Evolutionary conservation across 2,888 invertebrate species (phyloP), one percentile per base, ranked within the genome.

Genomic region (Macrophya annulata): DNA sequence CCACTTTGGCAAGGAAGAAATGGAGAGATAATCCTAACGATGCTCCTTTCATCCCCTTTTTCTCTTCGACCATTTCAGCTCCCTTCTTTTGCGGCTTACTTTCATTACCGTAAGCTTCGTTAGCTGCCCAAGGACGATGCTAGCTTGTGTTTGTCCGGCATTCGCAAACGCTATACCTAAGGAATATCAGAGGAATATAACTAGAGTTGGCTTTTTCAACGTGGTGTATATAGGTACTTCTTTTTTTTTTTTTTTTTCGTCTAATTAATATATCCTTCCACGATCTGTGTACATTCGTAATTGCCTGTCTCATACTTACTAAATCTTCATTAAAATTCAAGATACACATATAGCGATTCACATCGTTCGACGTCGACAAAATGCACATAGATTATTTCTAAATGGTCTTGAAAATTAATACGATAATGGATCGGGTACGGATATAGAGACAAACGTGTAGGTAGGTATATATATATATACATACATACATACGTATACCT

Each of bases 21-120:
- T 83, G 83, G 68, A 83, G 83, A 83, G 83, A 83, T 83, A 83
- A 83, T 83, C 83, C 83, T 83, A 83, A 83, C 83, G 83, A 83
- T 83, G 83, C 83, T 68, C 83, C 71, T 83, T 83, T 83, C 68
- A 68, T 68, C 68, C 83, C 83, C 71, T 83, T 83, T 83, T 83
- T 83, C 83, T 83, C 81, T 62, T 81, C 25, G 62, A 25, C 65
- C 51, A 68, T 83, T 81, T 31, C 81, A 62, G 62, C 62, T 83
- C 65, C 68, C 68, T 83, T 83, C 25, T 83, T 48, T 48, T 71
- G 51, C 83, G 83, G 83, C 83, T 83, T 83, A 83, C 83, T 83
- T 83, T 83, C 83, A 83, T 83, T 83, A 83, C 83, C 51, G 43
- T 83, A 71, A 71, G 83, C 83, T 83, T 82, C 82, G 82, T 82